phyloP scores from a whole-genome alignment of 2,797 vertebrate species.

The Chrysolophus pictus region DNA sequence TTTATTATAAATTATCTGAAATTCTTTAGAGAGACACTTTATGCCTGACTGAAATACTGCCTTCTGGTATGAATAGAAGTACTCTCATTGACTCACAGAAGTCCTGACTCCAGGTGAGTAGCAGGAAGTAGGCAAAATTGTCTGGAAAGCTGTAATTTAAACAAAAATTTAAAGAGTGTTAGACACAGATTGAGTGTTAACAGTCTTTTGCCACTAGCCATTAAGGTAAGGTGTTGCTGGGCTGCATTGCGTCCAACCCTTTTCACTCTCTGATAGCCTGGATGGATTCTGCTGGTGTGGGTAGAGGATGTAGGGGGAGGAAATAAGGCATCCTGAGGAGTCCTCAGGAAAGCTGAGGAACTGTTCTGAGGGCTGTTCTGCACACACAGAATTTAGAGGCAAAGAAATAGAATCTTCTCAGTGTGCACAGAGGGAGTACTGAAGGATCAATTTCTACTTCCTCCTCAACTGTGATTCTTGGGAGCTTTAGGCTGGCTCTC shows the following conservation, averaged over 20 bases:
- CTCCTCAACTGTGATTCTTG: neutral
- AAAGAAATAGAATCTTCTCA: neutral
- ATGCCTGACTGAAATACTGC: neutral
- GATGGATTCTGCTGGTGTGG: fast-evolving
- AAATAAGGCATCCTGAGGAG: neutral
- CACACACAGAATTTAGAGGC: neutral
- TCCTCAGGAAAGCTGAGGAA: neutral
- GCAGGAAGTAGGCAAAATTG: neutral
- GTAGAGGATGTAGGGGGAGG: neutral
- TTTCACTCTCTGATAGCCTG: neutral
- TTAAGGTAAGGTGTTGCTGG: neutral
- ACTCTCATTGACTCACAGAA: neutral
- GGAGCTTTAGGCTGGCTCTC: neutral
- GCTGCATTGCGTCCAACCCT: neutral
- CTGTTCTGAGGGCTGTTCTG: neutral
- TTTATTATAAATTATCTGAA: neutral
- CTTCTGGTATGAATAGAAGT: neutral
- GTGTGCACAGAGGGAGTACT: neutral
- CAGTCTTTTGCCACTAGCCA: neutral
- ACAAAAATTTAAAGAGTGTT: neutral
- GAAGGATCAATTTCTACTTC: neutral
- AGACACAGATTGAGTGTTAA: neutral
- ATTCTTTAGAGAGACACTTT: neutral
- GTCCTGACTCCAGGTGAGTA: neutral
- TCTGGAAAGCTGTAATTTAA: neutral